Evolutionary conservation across 2,888 invertebrate genomes (phyloP).

Genomic region (Gnatocerus cornutus): DNA sequence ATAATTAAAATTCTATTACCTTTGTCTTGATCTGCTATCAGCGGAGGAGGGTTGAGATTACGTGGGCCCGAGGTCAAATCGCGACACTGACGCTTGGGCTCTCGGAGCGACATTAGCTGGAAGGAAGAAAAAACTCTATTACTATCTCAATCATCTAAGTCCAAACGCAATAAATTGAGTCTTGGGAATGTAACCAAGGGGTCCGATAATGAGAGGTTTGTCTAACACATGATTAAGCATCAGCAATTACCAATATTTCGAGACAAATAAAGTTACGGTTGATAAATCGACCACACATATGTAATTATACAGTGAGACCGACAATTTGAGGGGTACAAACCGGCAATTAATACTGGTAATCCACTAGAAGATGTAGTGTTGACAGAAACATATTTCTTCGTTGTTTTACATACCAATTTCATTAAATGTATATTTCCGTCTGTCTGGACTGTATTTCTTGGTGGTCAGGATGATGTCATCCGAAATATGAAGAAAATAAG

Average conservation of each 20-base stretch:
- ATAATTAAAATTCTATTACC: slow-evolving; percentile 68
- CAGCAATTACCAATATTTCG: slow-evolving; percentile 58
- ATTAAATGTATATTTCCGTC: slow-evolving; percentile 47
- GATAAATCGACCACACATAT: slow-evolving; percentile 62
- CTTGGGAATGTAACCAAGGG: slow-evolving; percentile 25
- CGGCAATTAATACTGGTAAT: slow-evolving; percentile 45
- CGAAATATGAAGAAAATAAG: neutral
- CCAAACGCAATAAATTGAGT: slow-evolving; percentile 34
- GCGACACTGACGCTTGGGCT: slow-evolving; percentile 72
- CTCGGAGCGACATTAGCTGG: slow-evolving; percentile 70
- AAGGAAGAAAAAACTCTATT: slow-evolving; percentile 21
- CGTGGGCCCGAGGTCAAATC: slow-evolving; percentile 61
- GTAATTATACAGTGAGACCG: slow-evolving; percentile 56
- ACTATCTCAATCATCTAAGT: slow-evolving; percentile 21
- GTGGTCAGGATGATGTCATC: slow-evolving; percentile 26
- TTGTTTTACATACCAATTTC: slow-evolving; percentile 48
- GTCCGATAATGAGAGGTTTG: slow-evolving; percentile 58
- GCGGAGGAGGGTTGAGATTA: slow-evolving; percentile 72
- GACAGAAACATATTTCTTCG: slow-evolving; percentile 49
- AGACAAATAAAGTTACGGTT: slow-evolving; percentile 55
- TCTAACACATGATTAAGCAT: slow-evolving; percentile 57
- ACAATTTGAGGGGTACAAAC: slow-evolving; percentile 40
- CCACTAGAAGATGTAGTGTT: slow-evolving; percentile 42
- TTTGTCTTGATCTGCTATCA: slow-evolving; percentile 81
- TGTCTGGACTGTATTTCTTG: slow-evolving; percentile 22